These are phyloP conservation scores for Hydraecia micacea DNA, from an alignment of 2,888 invertebrate genomes.

Conservation along the genomic window DNA sequence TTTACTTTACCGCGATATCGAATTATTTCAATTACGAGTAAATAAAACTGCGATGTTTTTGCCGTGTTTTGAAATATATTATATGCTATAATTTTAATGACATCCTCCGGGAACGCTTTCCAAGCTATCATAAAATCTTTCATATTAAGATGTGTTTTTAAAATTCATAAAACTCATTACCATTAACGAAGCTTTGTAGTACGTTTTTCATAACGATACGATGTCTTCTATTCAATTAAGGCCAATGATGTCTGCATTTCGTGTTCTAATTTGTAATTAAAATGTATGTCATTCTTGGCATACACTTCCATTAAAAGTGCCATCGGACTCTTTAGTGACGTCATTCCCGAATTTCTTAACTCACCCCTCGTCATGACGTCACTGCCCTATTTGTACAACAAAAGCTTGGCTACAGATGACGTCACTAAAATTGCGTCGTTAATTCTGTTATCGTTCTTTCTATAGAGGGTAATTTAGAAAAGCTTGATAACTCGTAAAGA, in stretches of 20 bases:
- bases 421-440: conserved; percentile 32
- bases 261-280: conserved; percentile 47
- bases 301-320: conserved; percentile 44
- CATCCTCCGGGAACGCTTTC: conserved; percentile 40
- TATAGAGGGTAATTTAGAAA: conserved; percentile 25
- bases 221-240: conserved; percentile 58
- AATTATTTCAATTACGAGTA: conserved; percentile 39
- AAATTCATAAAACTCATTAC: conserved; percentile 11
- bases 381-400: conserved; percentile 45
- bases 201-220: conserved; percentile 16
- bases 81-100: conserved; percentile 29
- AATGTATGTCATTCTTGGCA: conserved; percentile 56
- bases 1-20: conserved; percentile 22
- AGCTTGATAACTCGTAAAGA: conserved; percentile 13
- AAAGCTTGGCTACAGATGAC: conserved; percentile 43
- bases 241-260: conserved; percentile 56
- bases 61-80: conserved; percentile 30
- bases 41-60: conserved; percentile 34
- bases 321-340: conserved; percentile 31
- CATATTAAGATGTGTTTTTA: background rate
- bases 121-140: background rate
- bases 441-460: conserved; percentile 22
- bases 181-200: conserved; percentile 8
- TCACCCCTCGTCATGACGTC: conserved; percentile 46
- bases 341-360: conserved; percentile 47